Percentiles rank a stretch among this genome's conserved stretches.
Evolutionary conservation across 2,888 invertebrate species (phyloP).

Genomic region (Galerucella calmariensis): DNA sequence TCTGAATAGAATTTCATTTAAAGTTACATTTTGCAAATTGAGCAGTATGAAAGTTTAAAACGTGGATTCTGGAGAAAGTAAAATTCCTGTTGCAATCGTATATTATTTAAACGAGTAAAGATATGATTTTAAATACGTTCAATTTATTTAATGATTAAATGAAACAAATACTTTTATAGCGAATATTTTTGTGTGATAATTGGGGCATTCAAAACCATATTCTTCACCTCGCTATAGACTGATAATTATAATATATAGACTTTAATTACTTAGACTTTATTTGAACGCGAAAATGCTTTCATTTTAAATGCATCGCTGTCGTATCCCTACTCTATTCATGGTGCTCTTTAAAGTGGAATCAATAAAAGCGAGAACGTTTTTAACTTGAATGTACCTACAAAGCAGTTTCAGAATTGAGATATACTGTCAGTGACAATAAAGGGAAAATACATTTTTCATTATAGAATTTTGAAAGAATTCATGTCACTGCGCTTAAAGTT

Average conservation of each 20-base stretch:
- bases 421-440: neutral
- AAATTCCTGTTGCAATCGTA: neutral
- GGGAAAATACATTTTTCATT: slow-evolving; percentile 4
- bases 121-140: neutral
- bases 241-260: slow-evolving; percentile 16
- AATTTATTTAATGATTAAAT: neutral
- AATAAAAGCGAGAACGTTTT: neutral
- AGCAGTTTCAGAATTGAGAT: slow-evolving; percentile 1
- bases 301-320: slow-evolving; percentile 16
- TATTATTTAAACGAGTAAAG: neutral
- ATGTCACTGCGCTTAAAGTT: neutral
- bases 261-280: slow-evolving; percentile 29
- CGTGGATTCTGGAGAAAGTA: neutral
- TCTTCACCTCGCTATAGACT: slow-evolving; percentile 10
- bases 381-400: neutral
- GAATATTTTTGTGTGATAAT: slow-evolving; percentile 4
- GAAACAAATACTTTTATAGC: neutral
- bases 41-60: neutral
- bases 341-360: slow-evolving; percentile 3
- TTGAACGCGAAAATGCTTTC: slow-evolving; percentile 10
- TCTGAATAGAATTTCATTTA: neutral
- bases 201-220: slow-evolving; percentile 20
- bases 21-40: neutral
- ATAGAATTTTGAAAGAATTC: neutral
- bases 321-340: slow-evolving; percentile 10